phyloP scores from a whole-genome alignment of 2,888 invertebrate genomes.

The Ophioninae sp. region DNA sequence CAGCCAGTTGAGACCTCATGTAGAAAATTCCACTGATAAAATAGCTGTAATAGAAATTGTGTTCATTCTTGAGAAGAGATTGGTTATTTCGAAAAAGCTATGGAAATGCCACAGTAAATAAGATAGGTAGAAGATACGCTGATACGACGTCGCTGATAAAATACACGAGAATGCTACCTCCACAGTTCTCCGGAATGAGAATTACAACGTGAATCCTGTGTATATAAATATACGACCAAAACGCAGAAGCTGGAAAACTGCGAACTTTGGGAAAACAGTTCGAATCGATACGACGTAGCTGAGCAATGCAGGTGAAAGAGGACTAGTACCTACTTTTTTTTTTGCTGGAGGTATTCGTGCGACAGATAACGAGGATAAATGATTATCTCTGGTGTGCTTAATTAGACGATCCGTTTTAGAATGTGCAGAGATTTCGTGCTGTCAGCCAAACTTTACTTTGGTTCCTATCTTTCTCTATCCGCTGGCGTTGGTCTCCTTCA shows the following conservation, averaged over 20 bases:
- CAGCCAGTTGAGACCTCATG: neutral
- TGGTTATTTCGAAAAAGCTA: neutral
- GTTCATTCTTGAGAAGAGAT: neutral
- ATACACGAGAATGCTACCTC: neutral
- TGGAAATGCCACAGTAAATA: neutral
- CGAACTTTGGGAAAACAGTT: conserved; percentile 64
- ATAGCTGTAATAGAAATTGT: neutral
- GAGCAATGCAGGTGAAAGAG: conserved; percentile 11
- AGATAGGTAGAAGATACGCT: neutral
- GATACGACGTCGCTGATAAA: neutral
- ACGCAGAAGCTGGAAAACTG: conserved; percentile 57
- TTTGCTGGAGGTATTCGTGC: conserved; percentile 16
- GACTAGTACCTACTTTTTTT: conserved; percentile 19
- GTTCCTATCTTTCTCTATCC: neutral
- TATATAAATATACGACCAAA: neutral
- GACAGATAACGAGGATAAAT: conserved; percentile 57
- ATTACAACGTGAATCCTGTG: neutral
- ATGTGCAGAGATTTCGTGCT: conserved; percentile 34
- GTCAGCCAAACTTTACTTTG: neutral
- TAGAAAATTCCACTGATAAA: conserved; percentile 9
- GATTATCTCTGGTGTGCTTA: conserved; percentile 70
- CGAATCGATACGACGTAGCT: conserved; percentile 45
- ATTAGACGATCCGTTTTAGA: conserved; percentile 65
- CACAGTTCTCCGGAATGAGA: conserved; percentile 1
- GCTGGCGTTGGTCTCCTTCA: neutral